These are phyloP conservation scores for Diloba caeruleocephala DNA, from an alignment of 2,888 invertebrate species.

Conservation along the genomic window DNA sequence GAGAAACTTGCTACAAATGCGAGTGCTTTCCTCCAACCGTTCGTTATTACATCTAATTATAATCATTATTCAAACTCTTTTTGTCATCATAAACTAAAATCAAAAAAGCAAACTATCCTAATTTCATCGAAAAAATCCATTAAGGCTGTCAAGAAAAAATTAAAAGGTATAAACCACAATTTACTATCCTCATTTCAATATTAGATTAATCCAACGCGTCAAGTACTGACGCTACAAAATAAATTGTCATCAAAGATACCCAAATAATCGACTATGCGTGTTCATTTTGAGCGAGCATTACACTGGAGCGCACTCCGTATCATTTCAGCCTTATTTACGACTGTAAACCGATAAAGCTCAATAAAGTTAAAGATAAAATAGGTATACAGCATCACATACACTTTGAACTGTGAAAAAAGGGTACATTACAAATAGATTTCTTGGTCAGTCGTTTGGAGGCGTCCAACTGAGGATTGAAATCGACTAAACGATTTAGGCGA, in stretches of 20 bases:
- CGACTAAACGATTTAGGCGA: slow-evolving; percentile 73
- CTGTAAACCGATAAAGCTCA: slow-evolving; percentile 75
- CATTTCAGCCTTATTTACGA: slow-evolving; percentile 73
- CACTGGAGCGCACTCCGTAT: slow-evolving; percentile 58
- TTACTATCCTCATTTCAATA: slow-evolving; percentile 60
- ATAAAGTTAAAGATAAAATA: slow-evolving; percentile 77
- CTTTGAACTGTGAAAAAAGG: slow-evolving; percentile 60
- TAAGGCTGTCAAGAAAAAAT: slow-evolving; percentile 36
- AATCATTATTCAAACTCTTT: slow-evolving; percentile 16
- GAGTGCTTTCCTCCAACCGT: neutral
- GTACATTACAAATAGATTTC: slow-evolving; percentile 62
- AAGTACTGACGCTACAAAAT: slow-evolving; percentile 49
- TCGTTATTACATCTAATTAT: slow-evolving; percentile 10
- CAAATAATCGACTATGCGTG: slow-evolving; percentile 66
- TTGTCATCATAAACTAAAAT: slow-evolving; percentile 35
- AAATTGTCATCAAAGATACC: slow-evolving; percentile 60
- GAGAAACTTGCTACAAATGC: no score
- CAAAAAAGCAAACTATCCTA: slow-evolving; percentile 21
- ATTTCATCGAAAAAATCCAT: slow-evolving; percentile 30
- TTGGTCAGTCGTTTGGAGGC: slow-evolving; percentile 67
- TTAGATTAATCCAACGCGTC: slow-evolving; percentile 59
- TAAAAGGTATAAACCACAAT: slow-evolving; percentile 48
- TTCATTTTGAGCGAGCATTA: slow-evolving; percentile 59
- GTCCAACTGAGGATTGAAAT: slow-evolving; percentile 71
- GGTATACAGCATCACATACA: slow-evolving; percentile 66